These are phyloP conservation scores for Zosterops lateralis DNA, from an alignment of 2,113 vertebrate genomes.

Conservation along the genomic window DNA sequence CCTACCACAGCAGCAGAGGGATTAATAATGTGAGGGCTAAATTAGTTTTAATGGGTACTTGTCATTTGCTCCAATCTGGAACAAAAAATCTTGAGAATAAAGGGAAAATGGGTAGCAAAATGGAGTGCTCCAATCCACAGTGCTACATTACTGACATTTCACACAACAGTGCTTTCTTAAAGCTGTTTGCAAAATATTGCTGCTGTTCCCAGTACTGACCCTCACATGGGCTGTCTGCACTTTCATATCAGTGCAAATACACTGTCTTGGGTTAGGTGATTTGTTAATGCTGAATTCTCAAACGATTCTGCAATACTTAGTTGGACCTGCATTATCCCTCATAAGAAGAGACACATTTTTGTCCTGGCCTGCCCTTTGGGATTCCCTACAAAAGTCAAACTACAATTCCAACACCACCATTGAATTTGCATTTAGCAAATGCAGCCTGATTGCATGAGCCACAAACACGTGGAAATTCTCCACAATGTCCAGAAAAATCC, in stretches of 20 bases:
- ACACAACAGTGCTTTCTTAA: neutral
- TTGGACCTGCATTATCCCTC: neutral
- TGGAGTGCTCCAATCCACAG: neutral
- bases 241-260: neutral
- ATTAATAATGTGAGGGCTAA: neutral
- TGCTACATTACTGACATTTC: neutral
- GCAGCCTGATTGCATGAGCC: neutral
- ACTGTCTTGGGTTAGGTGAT: neutral
- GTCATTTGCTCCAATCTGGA: neutral
- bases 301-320: neutral
- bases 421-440: neutral
- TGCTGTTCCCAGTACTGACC: neutral
- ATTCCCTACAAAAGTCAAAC: neutral
- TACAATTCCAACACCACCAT: neutral
- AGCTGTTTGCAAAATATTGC: neutral
- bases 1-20: neutral
- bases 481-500: neutral
- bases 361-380: neutral
- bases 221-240: neutral
- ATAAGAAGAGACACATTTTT: neutral
- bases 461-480: neutral
- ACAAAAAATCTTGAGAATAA: neutral
- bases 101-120: neutral
- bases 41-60: constrained; percentile 27
- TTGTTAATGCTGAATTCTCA: neutral